Percentiles rank a stretch among this genome's conserved stretches.
These are phyloP conservation scores for Phymorhynchus buccinoides DNA, from an alignment of 1,140 invertebrate genomes.

Conservation along the genomic window DNA sequence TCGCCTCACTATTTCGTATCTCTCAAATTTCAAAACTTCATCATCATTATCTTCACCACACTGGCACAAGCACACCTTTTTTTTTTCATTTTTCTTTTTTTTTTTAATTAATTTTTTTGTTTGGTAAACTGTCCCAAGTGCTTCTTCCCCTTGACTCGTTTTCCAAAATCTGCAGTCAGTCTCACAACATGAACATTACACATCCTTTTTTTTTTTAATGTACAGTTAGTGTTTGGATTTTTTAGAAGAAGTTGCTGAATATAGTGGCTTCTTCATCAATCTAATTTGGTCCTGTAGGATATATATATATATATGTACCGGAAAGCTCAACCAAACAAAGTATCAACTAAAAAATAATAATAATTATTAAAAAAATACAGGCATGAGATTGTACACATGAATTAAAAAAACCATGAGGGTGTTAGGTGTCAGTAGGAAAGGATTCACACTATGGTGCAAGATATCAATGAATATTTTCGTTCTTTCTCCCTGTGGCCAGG, in stretches of 20 bases:
- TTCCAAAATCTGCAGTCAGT: conserved; percentile 11
- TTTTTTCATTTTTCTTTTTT: too few species aligned
- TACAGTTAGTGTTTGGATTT: conserved; percentile 27
- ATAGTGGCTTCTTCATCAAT: neutral
- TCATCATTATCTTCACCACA: neutral
- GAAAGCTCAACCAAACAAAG: conserved; percentile 8
- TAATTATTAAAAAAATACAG: neutral
- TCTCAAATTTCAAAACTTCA: neutral
- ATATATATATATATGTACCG: neutral
- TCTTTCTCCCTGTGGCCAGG: neutral
- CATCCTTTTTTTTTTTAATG: conserved; percentile 12
- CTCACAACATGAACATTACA: conserved; percentile 13
- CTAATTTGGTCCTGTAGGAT: conserved; percentile 18
- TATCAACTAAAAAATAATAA: neutral
- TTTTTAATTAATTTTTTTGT: too few species aligned
- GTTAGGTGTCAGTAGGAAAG: neutral
- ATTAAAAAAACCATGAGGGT: neutral
- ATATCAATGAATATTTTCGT: neutral
- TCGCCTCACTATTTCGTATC: conserved; percentile 1
- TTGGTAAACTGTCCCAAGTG: conserved; percentile 5
- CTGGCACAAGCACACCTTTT: conserved; percentile 14
- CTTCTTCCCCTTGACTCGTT: neutral
- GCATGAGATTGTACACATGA: conserved; percentile 1
- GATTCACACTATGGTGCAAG: too few species aligned
- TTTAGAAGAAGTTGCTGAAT: conserved; percentile 12